Base-by-base conservation (phyloP, 35 echinoderm and acorn worm species). In the Holothuria glaberrima region DNA sequence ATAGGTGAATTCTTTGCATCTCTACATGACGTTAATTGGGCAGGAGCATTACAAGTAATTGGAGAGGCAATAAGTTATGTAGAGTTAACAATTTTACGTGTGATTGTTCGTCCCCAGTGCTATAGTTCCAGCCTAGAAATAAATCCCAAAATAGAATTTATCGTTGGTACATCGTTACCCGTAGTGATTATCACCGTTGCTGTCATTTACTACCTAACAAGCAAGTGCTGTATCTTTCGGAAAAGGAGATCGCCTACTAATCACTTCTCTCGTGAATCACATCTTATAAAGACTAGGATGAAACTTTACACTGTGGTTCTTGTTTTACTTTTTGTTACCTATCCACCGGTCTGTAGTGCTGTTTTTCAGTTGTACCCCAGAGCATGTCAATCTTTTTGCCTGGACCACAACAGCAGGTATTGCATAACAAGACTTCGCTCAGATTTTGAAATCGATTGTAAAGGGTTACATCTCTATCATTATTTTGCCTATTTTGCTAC, bases 1-100 rank as follows among this genome's bases (percentile, higher is more conserved):
- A 57, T 73, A 58, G 88, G 88, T 22, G 88, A 72, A 48, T 56
- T 90, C 32, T 79, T 77, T 22, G 27, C 30, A n/a, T 77, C 88
- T 33, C 33, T 90, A 21, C 27, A 90, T 62, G 32, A 90, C 22
- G 62, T 79, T n/a, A n/a, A n/a, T n/a, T n/a, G n/a, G n/a, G n/a
- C n/a, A n/a, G n/a, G n/a, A n/a, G n/a, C n/a, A n/a, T n/a, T n/a
- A n/a, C n/a, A n/a, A n/a, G n/a, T n/a, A n/a, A n/a, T n/a, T n/a
- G n/a, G n/a, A n/a, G n/a, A n/a, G n/a, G n/a, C n/a, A n/a, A n/a
- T n/a, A n/a, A n/a, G n/a, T n/a, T n/a, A n/a, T n/a, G n/a, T n/a
- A n/a, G n/a, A n/a, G n/a, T n/a, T n/a, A n/a, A n/a, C n/a, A n/a
- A n/a, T n/a, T n/a, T n/a, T n/a, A n/a, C 35, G 34, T 30, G 7